Evolutionary conservation across 2,797 vertebrate species (phyloP), one percentile per base, ranked within the genome.

Genomic region (Tragelaphus eurycerus): DNA sequence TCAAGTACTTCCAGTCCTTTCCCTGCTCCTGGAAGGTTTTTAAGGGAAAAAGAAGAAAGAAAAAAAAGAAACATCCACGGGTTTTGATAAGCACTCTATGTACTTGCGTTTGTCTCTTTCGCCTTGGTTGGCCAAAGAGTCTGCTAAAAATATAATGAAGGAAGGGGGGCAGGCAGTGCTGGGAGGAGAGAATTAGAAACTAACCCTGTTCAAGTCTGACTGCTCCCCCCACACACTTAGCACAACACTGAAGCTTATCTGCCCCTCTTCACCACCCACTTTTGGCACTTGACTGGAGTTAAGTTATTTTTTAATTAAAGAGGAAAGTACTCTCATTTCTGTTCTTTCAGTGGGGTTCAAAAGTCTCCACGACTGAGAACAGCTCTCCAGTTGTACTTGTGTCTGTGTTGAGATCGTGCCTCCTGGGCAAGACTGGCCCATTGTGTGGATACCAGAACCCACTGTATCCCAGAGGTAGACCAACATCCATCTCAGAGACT

Each of bases 111-210:
- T 76, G 46, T 93, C 67, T 92, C 85, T 64, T 92, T 43, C 55
- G 74, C 78, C 14, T 6, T 17, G n/a, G 52, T 62, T 84, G 88
- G 34, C 90, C 78, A 52, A 87, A 84, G 16, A 90, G 52, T 85
- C 74, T 60, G 81, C 86, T 96, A 97, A 97, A 97, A 95, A 97
- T 95, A 96, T 31, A 94, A 62, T 23, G 71, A 85, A 90, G 52
- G 50, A 92, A 90, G 21, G 27, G 16, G 71, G 59, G 25, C 16
- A n/a, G 59, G 76, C 0, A 0, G 6, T 50, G 13, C n/a, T 10
- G 4, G 23, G 55, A 48, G 43, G 17, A 81, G 31, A 96, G 55
- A 79, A 76, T 25, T 48, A 38, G 38, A 83, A 86, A 25, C 38
- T 4, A 81, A 38, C 16, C 29, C 29, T 6, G 29, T 15, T 76